phyloP scores from a whole-genome alignment of 2,888 invertebrate genomes.

The Hedychridium roseum region DNA sequence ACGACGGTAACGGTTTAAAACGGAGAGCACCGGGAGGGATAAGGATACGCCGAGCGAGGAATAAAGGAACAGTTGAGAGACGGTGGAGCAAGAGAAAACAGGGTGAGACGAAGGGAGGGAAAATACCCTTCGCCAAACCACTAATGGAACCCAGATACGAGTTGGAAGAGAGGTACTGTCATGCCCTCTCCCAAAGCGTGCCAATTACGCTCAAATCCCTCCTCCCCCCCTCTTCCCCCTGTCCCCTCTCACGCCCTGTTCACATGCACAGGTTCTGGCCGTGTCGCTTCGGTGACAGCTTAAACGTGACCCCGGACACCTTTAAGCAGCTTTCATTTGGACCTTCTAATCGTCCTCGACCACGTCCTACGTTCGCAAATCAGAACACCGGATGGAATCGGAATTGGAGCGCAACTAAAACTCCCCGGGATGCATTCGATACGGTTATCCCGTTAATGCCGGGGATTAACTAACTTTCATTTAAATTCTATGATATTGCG shows the following conservation, averaged over 20 bases:
- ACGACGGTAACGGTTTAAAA: no score
- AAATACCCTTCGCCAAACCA: constrained; percentile 13
- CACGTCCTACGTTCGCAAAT: neutral
- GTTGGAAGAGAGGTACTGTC: constrained; percentile 6
- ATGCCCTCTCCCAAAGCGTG: constrained; percentile 25
- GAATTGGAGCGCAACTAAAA: no score
- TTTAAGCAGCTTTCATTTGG: constrained; percentile 3
- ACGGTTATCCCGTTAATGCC: no score
- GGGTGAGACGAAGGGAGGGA: constrained; percentile 9
- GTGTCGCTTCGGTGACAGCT: constrained; percentile 3
- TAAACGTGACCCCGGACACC: constrained; percentile 5
- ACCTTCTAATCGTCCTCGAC: neutral
- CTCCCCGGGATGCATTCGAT: no score
- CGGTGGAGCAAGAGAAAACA: neutral
- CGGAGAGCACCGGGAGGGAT: neutral
- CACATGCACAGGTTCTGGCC: no score
- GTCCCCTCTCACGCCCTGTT: constrained; percentile 9
- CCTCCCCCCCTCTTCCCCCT: constrained; percentile 13
- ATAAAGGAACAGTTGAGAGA: neutral
- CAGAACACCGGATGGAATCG: no score
- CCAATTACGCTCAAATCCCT: constrained; percentile 24
- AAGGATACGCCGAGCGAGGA: neutral
- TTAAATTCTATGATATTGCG: no score
- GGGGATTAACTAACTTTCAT: no score
- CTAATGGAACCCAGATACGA: constrained; percentile 22